A percentile compares a stretch with the other conserved stretches of the same genome.
Evolutionary conservation across 2,797 vertebrate species (phyloP).

Genomic region (Erithacus rubecula): DNA sequence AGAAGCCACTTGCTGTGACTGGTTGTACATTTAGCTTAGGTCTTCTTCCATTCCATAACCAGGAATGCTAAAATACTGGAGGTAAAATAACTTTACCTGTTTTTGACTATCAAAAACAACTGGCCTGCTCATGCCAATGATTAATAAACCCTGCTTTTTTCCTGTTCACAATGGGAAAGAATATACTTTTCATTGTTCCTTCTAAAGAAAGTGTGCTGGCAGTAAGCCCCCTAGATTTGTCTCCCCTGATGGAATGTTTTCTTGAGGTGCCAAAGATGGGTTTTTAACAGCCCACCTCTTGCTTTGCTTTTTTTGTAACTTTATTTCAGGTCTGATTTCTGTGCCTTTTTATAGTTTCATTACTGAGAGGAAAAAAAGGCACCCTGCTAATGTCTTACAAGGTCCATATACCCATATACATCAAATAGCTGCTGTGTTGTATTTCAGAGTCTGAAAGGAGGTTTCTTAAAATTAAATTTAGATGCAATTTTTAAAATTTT

Average conservation of each 20-base stretch:
- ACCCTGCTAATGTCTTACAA: neutral
- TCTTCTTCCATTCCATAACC: neutral
- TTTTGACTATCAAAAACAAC: neutral
- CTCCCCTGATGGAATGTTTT: neutral
- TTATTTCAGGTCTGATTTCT: neutral
- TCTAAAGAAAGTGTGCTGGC: neutral
- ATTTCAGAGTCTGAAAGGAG: neutral
- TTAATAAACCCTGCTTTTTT: neutral
- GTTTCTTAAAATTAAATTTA: neutral
- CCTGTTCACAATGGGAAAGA: rapidly evolving
- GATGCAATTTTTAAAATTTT: neutral
- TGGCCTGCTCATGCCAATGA: neutral
- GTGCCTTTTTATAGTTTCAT: neutral
- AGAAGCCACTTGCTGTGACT: neutral
- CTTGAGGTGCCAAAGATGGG: neutral
- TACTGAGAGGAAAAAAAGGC: neutral
- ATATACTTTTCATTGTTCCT: neutral
- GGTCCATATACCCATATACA: neutral
- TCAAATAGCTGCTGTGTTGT: neutral
- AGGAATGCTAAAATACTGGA: neutral
- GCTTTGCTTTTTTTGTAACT: neutral
- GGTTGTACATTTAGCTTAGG: neutral
- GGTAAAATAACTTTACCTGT: neutral
- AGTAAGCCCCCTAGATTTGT: neutral
- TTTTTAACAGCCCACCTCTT: neutral